phyloP scores from a whole-genome alignment of 2,113 vertebrate species.

The Oxyura jamaicensis region DNA sequence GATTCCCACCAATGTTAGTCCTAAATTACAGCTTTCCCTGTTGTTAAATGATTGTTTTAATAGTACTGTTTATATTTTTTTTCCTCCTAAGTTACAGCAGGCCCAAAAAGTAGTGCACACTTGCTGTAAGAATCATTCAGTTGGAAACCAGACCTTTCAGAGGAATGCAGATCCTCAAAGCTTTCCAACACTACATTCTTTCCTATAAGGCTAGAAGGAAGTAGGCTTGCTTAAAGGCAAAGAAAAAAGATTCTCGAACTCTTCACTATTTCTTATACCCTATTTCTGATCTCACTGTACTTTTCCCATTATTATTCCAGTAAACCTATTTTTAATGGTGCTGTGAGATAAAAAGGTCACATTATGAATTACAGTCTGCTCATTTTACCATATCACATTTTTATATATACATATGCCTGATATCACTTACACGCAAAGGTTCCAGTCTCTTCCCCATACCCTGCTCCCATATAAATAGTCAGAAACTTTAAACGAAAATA shows the following conservation, averaged over 20 bases:
- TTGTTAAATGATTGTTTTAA: background rate
- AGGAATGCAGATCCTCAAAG: background rate
- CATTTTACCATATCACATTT: background rate
- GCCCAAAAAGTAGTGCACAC: background rate
- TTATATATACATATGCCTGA: background rate
- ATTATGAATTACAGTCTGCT: background rate
- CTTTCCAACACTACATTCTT: background rate
- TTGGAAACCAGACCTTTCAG: background rate
- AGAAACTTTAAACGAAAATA: background rate
- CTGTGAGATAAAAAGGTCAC: background rate
- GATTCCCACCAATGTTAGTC: background rate
- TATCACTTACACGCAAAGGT: background rate
- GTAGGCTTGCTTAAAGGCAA: background rate
- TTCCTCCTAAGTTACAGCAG: background rate
- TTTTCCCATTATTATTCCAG: background rate
- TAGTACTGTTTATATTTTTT: background rate
- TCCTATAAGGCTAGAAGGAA: background rate
- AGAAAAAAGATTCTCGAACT: background rate
- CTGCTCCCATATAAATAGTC: background rate
- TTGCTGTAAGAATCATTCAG: background rate
- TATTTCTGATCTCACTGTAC: background rate
- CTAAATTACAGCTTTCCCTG: background rate
- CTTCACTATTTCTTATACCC: background rate
- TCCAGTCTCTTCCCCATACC: background rate
- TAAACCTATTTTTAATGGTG: slow-evolving; percentile 24